Evolutionary conservation across 2,888 invertebrate genomes (phyloP), one percentile per base, ranked within the genome.

Genomic region (Anoplius nigerrimus): DNA sequence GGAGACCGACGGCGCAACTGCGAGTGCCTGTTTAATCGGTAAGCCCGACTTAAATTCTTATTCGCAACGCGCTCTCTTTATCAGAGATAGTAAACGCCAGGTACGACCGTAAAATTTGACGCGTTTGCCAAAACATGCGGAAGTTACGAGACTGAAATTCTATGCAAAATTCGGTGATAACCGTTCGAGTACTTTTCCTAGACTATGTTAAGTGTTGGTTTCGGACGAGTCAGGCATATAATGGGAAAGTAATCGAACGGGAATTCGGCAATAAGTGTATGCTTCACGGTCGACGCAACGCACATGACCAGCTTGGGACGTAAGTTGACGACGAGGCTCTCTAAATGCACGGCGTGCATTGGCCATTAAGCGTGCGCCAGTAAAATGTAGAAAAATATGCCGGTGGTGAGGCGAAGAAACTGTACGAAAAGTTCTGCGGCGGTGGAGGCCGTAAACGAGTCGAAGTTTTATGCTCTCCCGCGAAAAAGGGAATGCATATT

Each of bases 401-500:
- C 45, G 57, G 45, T 57, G 46, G 34, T 34, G 53, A 21, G 66
- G 43, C 16, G 34, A 68, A 66, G 58, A 66, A 68, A 68, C 54
- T 59, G 66, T 53, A 68, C 42, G 58, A 67, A 56, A 34, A 34
- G 34, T 34, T 34, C 34, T 11, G 34, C 57, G 52, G 57, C 45
- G 42, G 20, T 52, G 57, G 34, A 13, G 42, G 57, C 22, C 66
- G 66, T 66, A 58, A 68, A 68, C 66, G 66, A 68, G 66, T 58
- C n/a, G 22, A 24, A 58, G 58, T 58, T 45, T 58, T 45, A 34
- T 45, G 43, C 21, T 34, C 57, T 45, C 51, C 22, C 0, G 45
- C 62, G 51, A 59, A 46, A 56, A 42, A 61, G 48, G 55, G 56
- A 69, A 69, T 69, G 61, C 64, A 69, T 64, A 65, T 69, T 62